Evolutionary conservation across 2,888 invertebrate species (phyloP), one percentile per base, ranked within the genome.

Genomic region (Drosophila acutilabella): DNA sequence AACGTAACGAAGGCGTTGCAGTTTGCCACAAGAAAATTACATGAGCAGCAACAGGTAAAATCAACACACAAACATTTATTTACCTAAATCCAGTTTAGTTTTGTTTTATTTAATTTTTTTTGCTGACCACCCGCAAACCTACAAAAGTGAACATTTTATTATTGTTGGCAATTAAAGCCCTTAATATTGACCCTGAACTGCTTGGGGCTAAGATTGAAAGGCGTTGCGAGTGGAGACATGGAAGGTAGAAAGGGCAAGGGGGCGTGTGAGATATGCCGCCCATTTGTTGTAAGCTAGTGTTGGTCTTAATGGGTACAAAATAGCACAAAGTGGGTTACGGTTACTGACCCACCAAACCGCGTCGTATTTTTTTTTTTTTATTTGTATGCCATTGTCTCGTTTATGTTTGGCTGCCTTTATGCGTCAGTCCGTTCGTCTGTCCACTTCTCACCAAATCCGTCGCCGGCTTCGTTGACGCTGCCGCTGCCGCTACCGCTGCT

Each of bases 391-490:
- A 78, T 68, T 72, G 68, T 65, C 52, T 38, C 14, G 78, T 30
- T 44, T 52, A 56, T 57, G 26, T 47, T 48, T 53, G 52, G 23
- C 40, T 36, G 30, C 30, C 30, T 30, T 30, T 36, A 13, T 36
- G 36, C 13, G 36, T 36, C 13, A 38, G 36, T 20, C 11, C 23
- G 16, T 65, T 48, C 60, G 70, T 48, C 40, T 62, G 47, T 71
- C 20, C 13, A 59, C 78, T 64, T 76, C 58, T 71, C 67, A 78
- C 71, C 78, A 85, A 86, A 78, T 80, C 68, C 67, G 79, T 72
- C 69, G 14, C 33, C 57, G 30, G 30, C 30, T 30, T 30, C 30
- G 30, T 30, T 6, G 30, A 8, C 30, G 30, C 30, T 30, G 23
- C 23, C 3, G 20, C 20, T 0, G 23, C 6, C 23, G 20, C 20